Evolutionary conservation across 2,888 invertebrate species (phyloP).

Genomic region (Hemaris fuciformis): DNA sequence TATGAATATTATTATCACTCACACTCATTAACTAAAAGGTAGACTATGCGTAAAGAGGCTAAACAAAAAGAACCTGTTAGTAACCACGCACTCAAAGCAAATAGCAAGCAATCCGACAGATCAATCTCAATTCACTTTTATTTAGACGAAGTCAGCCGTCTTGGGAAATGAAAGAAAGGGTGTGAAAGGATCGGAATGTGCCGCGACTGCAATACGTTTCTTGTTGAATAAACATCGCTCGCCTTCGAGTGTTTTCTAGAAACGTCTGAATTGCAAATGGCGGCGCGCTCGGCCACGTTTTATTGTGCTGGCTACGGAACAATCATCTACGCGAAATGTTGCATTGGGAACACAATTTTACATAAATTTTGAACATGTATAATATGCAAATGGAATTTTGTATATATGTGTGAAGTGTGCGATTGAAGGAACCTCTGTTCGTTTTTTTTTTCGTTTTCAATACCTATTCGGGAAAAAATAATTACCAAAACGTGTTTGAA

Average conservation of each 20-base stretch:
- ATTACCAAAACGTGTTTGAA: too few species aligned
- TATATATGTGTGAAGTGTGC: too few species aligned
- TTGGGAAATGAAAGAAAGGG: constrained; percentile 25
- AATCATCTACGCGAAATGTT: not conserved
- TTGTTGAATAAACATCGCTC: constrained; percentile 14
- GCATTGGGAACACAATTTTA: too few species aligned
- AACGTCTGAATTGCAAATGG: not conserved
- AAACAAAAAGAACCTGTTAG: too few species aligned
- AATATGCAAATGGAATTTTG: too few species aligned
- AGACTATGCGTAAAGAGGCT: too few species aligned
- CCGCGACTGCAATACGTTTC: constrained; percentile 19
- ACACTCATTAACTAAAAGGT: too few species aligned
- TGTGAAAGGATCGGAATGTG: constrained; percentile 11
- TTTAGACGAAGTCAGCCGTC: constrained; percentile 17
- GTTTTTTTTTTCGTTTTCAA: too few species aligned
- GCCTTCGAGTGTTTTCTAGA: constrained; percentile 10
- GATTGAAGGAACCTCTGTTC: too few species aligned
- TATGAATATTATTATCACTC: too few species aligned
- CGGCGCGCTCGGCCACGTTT: not conserved
- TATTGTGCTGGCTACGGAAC: not conserved
- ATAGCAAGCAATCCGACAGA: not conserved
- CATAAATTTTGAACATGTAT: too few species aligned
- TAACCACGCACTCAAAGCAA: not conserved
- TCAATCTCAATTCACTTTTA: constrained; percentile 21
- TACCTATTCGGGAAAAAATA: too few species aligned